Percentiles rank a stretch among this genome's conserved stretches.
Conservation (phyloP, 2,888 invertebrate species). For the Drosophila tripunctata region DNA sequence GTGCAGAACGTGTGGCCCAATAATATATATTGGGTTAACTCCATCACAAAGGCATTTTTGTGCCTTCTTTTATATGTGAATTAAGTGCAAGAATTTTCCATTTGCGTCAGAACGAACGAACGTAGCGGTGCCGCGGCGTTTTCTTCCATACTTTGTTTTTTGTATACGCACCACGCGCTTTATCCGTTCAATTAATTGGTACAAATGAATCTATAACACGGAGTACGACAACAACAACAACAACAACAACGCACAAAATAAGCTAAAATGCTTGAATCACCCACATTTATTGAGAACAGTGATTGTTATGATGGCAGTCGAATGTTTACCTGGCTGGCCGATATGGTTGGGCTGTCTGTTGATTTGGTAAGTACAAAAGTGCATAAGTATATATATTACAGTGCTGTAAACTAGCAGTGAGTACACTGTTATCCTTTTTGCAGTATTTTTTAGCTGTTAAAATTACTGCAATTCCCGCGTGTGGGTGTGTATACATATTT, state of each 20-base stretch:
- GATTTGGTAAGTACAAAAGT: constrained; percentile 90
- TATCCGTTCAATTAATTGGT: constrained; percentile 9
- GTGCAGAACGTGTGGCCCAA: constrained; percentile 3
- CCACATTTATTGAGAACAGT: constrained; percentile 63
- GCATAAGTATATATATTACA: no score
- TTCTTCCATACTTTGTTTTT: no score
- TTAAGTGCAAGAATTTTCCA: constrained; percentile 31
- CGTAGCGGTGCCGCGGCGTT: constrained; percentile 17
- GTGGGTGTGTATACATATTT: neutral
- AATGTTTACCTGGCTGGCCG: constrained; percentile 88
- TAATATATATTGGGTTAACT: neutral
- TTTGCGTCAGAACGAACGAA: constrained; percentile 11
- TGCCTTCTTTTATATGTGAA: constrained; percentile 11
- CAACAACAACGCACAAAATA: constrained; percentile 1
- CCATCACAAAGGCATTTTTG: neutral
- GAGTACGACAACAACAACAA: neutral
- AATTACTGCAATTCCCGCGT: neutral
- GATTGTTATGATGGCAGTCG: constrained; percentile 89
- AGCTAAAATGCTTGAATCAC: constrained; percentile 76
- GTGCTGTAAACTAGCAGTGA: no score
- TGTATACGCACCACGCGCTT: constrained; percentile 30
- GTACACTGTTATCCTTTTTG: no score
- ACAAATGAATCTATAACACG: constrained; percentile 36
- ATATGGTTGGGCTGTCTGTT: constrained; percentile 89
- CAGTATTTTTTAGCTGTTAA: neutral